Percentiles rank a stretch among this genome's conserved stretches.
Evolutionary conservation across 2,113 vertebrate species (phyloP).

Genomic region (Syngnathus scovelli): DNA sequence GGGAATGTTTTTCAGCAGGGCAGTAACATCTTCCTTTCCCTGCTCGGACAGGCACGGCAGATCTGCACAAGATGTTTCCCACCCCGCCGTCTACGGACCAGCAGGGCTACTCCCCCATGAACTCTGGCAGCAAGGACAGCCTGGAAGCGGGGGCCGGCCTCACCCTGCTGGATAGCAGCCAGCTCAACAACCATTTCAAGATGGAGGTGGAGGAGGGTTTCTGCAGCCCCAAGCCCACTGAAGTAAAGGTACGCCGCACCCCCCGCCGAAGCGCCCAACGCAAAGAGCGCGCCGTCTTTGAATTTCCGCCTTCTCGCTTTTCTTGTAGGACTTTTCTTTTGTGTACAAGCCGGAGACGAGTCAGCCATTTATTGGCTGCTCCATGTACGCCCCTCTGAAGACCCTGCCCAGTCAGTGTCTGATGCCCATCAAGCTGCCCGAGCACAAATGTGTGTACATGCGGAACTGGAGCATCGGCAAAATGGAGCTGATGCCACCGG

Average conservation of each 20-base stretch:
- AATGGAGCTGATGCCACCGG: conserved; percentile 86
- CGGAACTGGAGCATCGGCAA: conserved; percentile 94
- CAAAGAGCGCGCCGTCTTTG: background rate
- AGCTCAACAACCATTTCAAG: conserved; percentile 82
- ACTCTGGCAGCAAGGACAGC: conserved; percentile 90
- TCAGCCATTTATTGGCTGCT: conserved; percentile 86
- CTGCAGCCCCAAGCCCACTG: conserved; percentile 93
- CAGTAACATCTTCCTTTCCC: conserved; percentile 3
- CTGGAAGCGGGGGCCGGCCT: conserved; percentile 86
- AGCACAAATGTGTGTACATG: conserved; percentile 85
- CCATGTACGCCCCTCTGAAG: conserved; percentile 95
- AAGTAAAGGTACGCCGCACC: conserved; percentile 81
- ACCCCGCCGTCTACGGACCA: conserved; percentile 97
- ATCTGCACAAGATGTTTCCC: conserved; percentile 97
- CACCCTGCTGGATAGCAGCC: conserved; percentile 81
- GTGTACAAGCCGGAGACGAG: conserved; percentile 90
- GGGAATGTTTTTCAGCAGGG: background rate
- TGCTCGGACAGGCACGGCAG: conserved; percentile 79
- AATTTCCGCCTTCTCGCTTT: conserved; percentile 12
- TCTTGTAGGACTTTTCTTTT: conserved; percentile 89
- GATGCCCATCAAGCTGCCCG: conserved; percentile 85
- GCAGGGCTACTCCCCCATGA: conserved; percentile 97
- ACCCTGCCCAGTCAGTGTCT: conserved; percentile 91
- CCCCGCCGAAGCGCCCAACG: background rate
- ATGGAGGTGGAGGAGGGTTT: conserved; percentile 96